Percentiles rank a stretch among this genome's conserved stretches.
Conservation (phyloP, 2,888 invertebrate genomes). For the Cephonodes hylas region DNA sequence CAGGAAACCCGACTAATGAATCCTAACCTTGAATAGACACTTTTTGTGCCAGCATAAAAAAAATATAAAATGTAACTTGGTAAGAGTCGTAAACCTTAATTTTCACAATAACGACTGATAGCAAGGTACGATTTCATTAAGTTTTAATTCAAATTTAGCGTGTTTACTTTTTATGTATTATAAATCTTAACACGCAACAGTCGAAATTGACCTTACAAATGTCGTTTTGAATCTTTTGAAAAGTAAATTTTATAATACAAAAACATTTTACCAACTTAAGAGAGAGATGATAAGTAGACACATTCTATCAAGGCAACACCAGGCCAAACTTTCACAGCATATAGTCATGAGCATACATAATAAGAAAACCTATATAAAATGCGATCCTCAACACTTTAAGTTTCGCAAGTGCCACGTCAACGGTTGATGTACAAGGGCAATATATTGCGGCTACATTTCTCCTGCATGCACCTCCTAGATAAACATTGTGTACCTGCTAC, state of each 20-base stretch:
- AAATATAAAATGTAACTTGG: too few relatives aligned
- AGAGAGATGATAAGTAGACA: neutral
- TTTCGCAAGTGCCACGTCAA: conserved; percentile 36
- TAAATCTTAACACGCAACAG: too few relatives aligned
- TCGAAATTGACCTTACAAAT: too few relatives aligned
- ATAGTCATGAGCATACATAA: neutral
- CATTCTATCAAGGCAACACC: neutral
- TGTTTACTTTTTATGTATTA: too few relatives aligned
- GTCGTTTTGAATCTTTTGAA: neutral
- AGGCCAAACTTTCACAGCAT: neutral
- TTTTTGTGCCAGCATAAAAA: too few relatives aligned
- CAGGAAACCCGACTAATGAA: too few relatives aligned
- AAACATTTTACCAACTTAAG: neutral
- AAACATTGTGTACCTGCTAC: conserved; percentile 31
- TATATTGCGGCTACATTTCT: conserved; percentile 44
- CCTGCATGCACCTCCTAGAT: conserved; percentile 44
- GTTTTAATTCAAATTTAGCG: too few relatives aligned
- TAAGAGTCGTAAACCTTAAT: too few relatives aligned
- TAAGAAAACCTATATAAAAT: neutral
- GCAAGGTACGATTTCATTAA: too few relatives aligned
- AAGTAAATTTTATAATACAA: neutral
- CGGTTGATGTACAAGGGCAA: conserved; percentile 46
- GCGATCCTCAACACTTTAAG: neutral
- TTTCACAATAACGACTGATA: too few relatives aligned
- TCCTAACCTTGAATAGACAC: too few relatives aligned